Conservation (phyloP, 2,888 invertebrate species). For the Acronicta psi region DNA sequence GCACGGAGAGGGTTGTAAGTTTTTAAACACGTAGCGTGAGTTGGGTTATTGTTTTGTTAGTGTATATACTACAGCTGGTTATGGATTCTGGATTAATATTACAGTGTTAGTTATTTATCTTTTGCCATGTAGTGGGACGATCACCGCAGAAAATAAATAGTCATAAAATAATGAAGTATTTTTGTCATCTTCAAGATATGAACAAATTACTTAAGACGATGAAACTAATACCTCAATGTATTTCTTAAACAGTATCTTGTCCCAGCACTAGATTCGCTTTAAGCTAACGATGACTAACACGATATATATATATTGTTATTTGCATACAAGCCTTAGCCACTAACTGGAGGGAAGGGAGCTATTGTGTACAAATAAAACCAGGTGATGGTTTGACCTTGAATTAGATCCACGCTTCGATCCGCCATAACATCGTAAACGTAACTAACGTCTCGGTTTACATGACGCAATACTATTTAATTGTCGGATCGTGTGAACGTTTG, state of each 20-base stretch:
- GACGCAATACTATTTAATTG: constrained; percentile 52
- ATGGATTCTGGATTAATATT: no score
- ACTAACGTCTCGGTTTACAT: constrained; percentile 39
- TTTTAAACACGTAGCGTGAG: no score
- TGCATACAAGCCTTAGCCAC: constrained; percentile 1
- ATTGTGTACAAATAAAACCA: constrained; percentile 23
- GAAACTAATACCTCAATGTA: no score
- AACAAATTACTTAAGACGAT: no score
- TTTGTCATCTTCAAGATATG: no score
- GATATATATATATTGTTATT: not conserved
- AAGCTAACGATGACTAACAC: not conserved
- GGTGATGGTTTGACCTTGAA: constrained; percentile 45
- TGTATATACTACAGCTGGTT: no score
- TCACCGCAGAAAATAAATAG: no score
- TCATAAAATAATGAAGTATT: no score
- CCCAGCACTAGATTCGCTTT: not conserved
- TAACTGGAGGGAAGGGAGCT: not conserved
- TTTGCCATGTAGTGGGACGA: no score
- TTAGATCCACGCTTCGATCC: constrained; percentile 38
- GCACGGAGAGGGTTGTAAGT: constrained; percentile 1
- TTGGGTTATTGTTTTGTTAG: no score
- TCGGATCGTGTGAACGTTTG: constrained; percentile 51
- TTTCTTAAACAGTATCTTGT: not conserved
- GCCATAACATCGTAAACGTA: constrained; percentile 31
- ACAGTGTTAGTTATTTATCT: no score